A percentile compares a stretch with the other conserved stretches of the same genome.
phyloP scores from a whole-genome alignment of 2,888 invertebrate genomes.

The Gisinianus flammeolus region DNA sequence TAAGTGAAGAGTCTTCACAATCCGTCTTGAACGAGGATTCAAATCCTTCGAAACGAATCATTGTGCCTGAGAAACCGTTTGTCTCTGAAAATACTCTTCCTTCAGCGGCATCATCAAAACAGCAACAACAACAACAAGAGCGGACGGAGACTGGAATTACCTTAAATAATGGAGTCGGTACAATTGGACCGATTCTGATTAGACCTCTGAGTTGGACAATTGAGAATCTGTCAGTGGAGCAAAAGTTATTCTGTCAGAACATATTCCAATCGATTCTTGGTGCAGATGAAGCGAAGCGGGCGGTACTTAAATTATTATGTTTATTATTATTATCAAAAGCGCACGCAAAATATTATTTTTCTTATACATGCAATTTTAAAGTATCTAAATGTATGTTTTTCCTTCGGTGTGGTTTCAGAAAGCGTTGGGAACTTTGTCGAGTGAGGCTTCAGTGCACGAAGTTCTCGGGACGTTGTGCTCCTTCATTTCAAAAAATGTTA shows the following conservation, averaged over 20 bases:
- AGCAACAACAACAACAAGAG: too few species aligned
- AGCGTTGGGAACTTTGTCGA: constrained; percentile 88
- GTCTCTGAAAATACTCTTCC: constrained; percentile 99
- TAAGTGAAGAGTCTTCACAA: too few species aligned
- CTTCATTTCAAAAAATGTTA: constrained; percentile 96
- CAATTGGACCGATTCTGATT: constrained; percentile 54
- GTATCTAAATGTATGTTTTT: too few species aligned
- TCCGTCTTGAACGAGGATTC: too few species aligned
- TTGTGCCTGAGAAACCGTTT: too few species aligned
- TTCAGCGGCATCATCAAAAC: constrained; percentile 80
- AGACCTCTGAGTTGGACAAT: constrained; percentile 76
- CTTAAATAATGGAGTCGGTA: too few species aligned
- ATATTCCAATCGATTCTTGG: constrained; percentile 99
- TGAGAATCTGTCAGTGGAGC: constrained; percentile 95
- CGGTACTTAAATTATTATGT: constrained; percentile 68
- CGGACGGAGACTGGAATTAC: too few species aligned
- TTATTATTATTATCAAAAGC: too few species aligned
- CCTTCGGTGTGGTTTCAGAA: constrained; percentile 72
- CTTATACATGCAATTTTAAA: too few species aligned
- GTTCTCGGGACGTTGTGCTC: constrained; percentile 97
- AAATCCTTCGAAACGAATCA: too few species aligned
- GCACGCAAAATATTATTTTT: too few species aligned
- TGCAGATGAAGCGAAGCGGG: constrained; percentile 88
- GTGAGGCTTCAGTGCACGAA: constrained; percentile 95
- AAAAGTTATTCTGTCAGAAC: constrained; percentile 97